Evolutionary conservation across 1,140 invertebrate species (phyloP).

Genomic region (Bilobella aurantiaca): DNA sequence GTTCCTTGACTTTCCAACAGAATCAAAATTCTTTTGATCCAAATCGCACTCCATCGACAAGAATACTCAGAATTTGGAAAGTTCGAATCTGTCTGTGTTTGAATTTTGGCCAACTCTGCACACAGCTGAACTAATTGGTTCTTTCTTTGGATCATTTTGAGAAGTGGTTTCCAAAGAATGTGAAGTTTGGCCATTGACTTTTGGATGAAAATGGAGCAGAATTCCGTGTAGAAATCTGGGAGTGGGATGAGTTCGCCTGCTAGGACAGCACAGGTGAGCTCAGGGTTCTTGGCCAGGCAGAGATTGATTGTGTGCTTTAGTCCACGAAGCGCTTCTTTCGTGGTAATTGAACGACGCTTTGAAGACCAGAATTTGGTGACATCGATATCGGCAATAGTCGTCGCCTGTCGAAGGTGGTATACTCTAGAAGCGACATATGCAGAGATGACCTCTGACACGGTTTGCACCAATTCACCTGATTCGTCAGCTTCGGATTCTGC

Average conservation of each 20-base stretch:
- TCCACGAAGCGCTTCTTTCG: constrained; percentile 2
- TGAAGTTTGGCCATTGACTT: constrained; percentile 1
- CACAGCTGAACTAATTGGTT: constrained; percentile 7
- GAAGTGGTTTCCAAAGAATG: constrained; percentile 11
- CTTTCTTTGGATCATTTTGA: constrained; percentile 20
- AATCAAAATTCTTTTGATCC: constrained; percentile 18
- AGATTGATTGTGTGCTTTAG: constrained; percentile 7
- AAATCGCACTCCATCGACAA: constrained; percentile 7
- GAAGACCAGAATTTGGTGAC: constrained; percentile 8
- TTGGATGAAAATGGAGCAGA: constrained; percentile 10
- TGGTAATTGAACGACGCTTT: neutral
- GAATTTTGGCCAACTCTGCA: constrained; percentile 13
- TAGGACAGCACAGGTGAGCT: neutral
- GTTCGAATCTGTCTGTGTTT: neutral
- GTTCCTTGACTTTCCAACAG: neutral
- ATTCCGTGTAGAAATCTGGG: constrained; percentile 18
- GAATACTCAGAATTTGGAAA: no score
- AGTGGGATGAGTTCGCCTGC: constrained; percentile 17
- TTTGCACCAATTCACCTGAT: neutral
- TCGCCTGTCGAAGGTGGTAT: constrained; percentile 17
- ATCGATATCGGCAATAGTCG: constrained; percentile 17
- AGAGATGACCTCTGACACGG: neutral
- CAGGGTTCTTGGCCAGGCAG: constrained; percentile 3
- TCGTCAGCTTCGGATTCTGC: neutral
- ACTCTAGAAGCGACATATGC: constrained; percentile 22